Evolutionary conservation across 2,888 invertebrate species (phyloP), one percentile per base, ranked within the genome.

Genomic region (Spialia ferax): DNA sequence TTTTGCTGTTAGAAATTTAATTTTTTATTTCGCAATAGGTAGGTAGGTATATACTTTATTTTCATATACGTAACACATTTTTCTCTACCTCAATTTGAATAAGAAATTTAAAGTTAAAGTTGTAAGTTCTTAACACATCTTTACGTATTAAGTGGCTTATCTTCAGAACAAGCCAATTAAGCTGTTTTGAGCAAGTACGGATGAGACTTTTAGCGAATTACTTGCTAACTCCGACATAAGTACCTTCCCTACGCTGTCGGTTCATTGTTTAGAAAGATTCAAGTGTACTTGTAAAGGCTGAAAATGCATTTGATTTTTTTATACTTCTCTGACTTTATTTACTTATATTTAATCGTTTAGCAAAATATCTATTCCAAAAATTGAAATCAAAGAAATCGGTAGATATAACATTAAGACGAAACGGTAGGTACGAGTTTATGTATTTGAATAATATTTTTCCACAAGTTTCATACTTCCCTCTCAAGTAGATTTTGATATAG

Each of bases 131-230:
- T 23, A 18, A 63, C 62, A 63, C 38, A n/a, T 63, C 38, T 52
- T 50, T 54, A 18, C 29, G 13, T 50, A 48, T 23, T 20, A 59
- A 13, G 23, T 23, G 38, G 52, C 54, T 52, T 63, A 63, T 15
- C 62, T 63, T 15, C 18, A 62, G n/a, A 66, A 23, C 61, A 77
- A 75, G 74, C 75, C 75, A 83, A 82, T 83, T 82, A 84, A 78
- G 77, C 69, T 45, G 62, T 72, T 75, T 75, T 74, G 72, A 73
- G 73, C 70, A 75, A 76, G 77, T 73, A 74, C 70, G 79, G 86
- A 86, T 86, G 82, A 86, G 85, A 82, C 79, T 87, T 87, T 85
- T 82, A 85, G 80, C 80, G 75, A 82, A 83, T 86, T 87, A 86
- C 86, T 86, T 78, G 79, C 79, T 88, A 88, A 88, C 87, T 87